Evolutionary conservation across 2,797 vertebrate species (phyloP), one percentile per base, ranked within the genome.

Genomic region (Diplodus sargus): DNA sequence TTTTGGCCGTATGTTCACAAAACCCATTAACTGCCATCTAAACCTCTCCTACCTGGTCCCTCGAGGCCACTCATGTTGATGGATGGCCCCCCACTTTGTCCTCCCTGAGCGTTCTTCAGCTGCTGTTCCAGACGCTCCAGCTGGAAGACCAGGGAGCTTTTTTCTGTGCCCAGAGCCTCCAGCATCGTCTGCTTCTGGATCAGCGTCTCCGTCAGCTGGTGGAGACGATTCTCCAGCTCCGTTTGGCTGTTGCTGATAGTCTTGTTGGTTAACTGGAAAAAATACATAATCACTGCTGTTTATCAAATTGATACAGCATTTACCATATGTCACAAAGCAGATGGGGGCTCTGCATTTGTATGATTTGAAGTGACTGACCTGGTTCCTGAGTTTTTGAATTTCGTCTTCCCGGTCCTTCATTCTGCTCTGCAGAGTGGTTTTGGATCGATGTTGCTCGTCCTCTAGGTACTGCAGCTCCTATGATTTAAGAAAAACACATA

Each of bases 101-200:
- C 91, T 2, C 97, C 96, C 83, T 97, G 93, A 34, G 91, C 28
- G 5, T 63, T 94, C 90, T 97, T 99, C 79, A 98, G 89, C 90
- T 99, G 98, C 73, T 97, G 96, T 70, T 99, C 97, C 0, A 99
- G 92, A 9, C 97, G 94, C 92, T 99, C 98, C 86, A 99, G 93
- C 83, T 99, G 98, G 89, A 98, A 99, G 73, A 97, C 96, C 65
- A 99, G 96, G 0, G 98, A 97, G 90, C 94, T 99, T 82, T 99
- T 99, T 70, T 99, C 98, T 0, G 98, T 99, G 86, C 98, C 97
- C 83, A 99, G 94, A 70, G 96, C 97, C 92, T 99, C 98, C 91
- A 99, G 92, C 97, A 98, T 96, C 8, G 98, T 99, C 93, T 99
- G 98, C 89, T 99, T 99, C 95, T 99, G 98, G 93, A 99, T 99